phyloP scores from a whole-genome alignment of 2,797 vertebrate species.

The Loriculus beryllinus region DNA sequence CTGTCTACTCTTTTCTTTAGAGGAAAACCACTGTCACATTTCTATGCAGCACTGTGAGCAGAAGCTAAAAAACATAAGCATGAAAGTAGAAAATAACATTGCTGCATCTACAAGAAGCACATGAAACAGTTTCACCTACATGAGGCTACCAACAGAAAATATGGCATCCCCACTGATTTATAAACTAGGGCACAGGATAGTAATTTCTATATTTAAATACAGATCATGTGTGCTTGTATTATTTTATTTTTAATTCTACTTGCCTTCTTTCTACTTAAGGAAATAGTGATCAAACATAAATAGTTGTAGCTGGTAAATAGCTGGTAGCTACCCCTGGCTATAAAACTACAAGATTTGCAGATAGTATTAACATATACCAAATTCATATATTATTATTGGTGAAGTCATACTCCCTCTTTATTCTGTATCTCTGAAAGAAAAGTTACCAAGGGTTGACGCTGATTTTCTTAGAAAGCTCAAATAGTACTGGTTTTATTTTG shows the following conservation, averaged over 20 bases:
- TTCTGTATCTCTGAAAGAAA: neutral
- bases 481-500: neutral
- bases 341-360: neutral
- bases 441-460: neutral
- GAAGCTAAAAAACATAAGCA: neutral
- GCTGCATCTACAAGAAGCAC: neutral
- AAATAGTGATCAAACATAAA: neutral
- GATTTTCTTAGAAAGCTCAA: neutral
- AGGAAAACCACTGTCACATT: neutral
- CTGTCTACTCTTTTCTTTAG: neutral
- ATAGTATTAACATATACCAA: neutral
- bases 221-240: neutral
- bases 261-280: neutral
- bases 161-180: neutral
- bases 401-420: neutral
- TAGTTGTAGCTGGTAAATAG: neutral
- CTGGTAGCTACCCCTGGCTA: neutral
- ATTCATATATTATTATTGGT: neutral
- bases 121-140: neutral
- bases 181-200: neutral
- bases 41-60: neutral
- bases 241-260: neutral
- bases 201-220: neutral
- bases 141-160: neutral
- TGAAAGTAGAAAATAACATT: neutral